Percentiles rank a stretch among this genome's conserved stretches.
These are phyloP conservation scores for Cyprinodon tularosa DNA, from an alignment of 2,113 vertebrate species.

Conservation along the genomic window DNA sequence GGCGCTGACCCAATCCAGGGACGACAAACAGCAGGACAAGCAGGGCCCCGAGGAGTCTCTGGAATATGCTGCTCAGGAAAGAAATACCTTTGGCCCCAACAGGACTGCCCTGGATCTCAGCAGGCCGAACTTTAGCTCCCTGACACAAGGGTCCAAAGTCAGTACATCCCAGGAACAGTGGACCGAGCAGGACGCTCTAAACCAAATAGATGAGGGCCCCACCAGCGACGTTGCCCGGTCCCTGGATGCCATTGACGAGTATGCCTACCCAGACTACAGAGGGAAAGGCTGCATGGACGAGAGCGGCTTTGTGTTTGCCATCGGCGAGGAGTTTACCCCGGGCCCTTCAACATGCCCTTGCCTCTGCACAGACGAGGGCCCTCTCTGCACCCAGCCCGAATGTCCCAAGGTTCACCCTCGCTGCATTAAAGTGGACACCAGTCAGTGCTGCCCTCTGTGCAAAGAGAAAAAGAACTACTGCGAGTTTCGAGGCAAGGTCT, in stretches of 20 bases:
- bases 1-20: constrained; percentile 84
- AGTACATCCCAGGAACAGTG: constrained; percentile 79
- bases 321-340: constrained; percentile 95
- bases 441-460: constrained; percentile 96
- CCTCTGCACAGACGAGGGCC: constrained; percentile 97
- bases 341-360: constrained; percentile 96
- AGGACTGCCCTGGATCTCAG: constrained; percentile 81
- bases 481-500: constrained; percentile 92
- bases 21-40: constrained; percentile 77
- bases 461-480: constrained; percentile 97
- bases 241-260: constrained; percentile 89
- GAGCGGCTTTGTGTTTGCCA: constrained; percentile 95
- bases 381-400: constrained; percentile 92
- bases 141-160: constrained; percentile 68
- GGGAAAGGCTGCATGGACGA: constrained; percentile 99
- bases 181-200: constrained; percentile 75
- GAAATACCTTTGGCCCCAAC: constrained; percentile 78
- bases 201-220: constrained; percentile 81
- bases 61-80: constrained; percentile 73
- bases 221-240: constrained; percentile 82
- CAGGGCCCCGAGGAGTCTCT: constrained; percentile 73
- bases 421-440: constrained; percentile 94
- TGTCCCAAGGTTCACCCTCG: constrained; percentile 95
- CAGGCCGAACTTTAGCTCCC: constrained; percentile 79
- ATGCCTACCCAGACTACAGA: constrained; percentile 95